Evolutionary conservation across 2,888 invertebrate species (phyloP).

Genomic region (Caenorhabditis parvicauda): DNA sequence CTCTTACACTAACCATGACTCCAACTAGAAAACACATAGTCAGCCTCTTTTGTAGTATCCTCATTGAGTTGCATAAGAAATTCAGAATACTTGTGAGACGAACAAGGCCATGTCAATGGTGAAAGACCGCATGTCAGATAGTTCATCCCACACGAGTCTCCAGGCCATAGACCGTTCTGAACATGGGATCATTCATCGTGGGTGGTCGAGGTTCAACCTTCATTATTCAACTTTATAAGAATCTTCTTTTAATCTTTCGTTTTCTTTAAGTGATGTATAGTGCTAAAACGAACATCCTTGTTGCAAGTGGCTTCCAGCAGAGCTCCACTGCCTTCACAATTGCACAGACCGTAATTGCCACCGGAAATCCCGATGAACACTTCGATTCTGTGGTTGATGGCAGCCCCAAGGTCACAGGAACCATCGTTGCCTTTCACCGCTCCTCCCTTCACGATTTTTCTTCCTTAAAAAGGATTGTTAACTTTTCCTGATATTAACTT

Average conservation of each 20-base stretch:
- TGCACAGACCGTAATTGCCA: slow-evolving; percentile 55
- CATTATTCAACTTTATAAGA: neutral
- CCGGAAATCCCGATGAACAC: slow-evolving; percentile 55
- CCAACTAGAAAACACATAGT: slow-evolving; percentile 41
- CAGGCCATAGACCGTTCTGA: slow-evolving; percentile 46
- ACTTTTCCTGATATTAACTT: too few relatives aligned
- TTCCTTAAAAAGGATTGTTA: too few relatives aligned
- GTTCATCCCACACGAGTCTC: slow-evolving; percentile 48
- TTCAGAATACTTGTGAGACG: slow-evolving; percentile 19
- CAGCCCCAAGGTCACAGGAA: slow-evolving; percentile 37
- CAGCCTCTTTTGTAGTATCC: slow-evolving; percentile 32
- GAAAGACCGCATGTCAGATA: slow-evolving; percentile 33
- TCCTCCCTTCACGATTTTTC: slow-evolving; percentile 43
- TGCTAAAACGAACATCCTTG: slow-evolving; percentile 16
- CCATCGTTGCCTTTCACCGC: slow-evolving; percentile 20
- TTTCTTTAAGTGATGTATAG: neutral
- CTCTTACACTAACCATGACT: slow-evolving; percentile 26
- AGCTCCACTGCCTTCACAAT: slow-evolving; percentile 41
- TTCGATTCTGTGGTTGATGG: slow-evolving; percentile 40
- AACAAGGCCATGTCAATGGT: slow-evolving; percentile 33
- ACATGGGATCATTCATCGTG: neutral
- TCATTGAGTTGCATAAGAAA: slow-evolving; percentile 38
- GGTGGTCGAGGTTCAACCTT: too few relatives aligned
- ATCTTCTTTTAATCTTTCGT: neutral
- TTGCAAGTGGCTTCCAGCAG: slow-evolving; percentile 46